phyloP scores from a whole-genome alignment of 2,888 invertebrate genomes.

The Petrolisthes cinctipes region DNA sequence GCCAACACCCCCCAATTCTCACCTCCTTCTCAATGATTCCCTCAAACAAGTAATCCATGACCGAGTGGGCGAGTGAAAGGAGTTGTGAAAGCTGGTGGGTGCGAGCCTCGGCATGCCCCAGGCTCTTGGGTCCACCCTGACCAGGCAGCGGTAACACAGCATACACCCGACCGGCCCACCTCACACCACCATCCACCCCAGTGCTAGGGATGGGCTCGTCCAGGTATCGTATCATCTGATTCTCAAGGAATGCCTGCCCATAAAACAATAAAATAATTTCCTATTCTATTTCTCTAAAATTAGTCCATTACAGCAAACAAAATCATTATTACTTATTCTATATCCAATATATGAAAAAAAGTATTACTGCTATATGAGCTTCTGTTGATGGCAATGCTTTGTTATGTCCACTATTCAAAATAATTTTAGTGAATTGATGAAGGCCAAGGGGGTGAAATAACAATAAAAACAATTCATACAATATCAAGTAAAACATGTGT shows the following conservation, averaged over 20 bases:
- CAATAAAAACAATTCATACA: too few relatives aligned
- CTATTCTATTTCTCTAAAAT: too few relatives aligned
- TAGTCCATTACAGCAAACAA: too few relatives aligned
- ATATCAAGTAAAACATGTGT: too few relatives aligned
- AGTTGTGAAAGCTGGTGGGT: conserved; percentile 36
- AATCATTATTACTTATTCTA: too few relatives aligned
- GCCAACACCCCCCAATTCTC: not conserved
- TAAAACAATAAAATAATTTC: too few relatives aligned
- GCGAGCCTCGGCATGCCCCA: conserved; percentile 37
- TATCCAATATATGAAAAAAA: too few relatives aligned
- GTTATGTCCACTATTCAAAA: too few relatives aligned
- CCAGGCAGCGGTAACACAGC: conserved; percentile 44
- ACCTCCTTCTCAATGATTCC: conserved; percentile 53
- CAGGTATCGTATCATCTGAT: conserved; percentile 31
- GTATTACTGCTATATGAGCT: too few relatives aligned
- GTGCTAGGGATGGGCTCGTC: conserved; percentile 17
- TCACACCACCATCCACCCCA: not conserved
- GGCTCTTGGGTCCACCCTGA: conserved; percentile 17
- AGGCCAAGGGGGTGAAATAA: too few relatives aligned
- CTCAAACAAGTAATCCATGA: conserved; percentile 47
- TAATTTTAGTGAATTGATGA: too few relatives aligned
- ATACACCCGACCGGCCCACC: conserved; percentile 34
- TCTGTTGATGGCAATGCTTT: too few relatives aligned
- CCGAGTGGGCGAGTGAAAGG: conserved; percentile 29
- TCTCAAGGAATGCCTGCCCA: conserved; percentile 26